Percentiles rank a stretch among this genome's conserved stretches.
Conservation (phyloP, 2,797 vertebrate genomes). For the Meriones psammophilus region DNA sequence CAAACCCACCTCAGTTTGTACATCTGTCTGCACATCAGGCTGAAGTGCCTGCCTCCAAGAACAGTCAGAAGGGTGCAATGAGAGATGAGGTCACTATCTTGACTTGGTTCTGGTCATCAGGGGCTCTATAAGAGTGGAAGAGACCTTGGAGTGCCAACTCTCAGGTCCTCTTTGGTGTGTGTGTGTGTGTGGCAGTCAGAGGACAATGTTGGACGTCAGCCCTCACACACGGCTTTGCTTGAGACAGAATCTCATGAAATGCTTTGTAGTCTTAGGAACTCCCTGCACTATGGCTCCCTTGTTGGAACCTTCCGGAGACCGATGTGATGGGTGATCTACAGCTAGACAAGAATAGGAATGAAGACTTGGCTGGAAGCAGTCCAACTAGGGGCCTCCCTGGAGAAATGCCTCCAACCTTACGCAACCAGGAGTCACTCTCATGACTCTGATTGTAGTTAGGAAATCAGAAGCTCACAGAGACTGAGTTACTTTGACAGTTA, state of each 20-base stretch:
- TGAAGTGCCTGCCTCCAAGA: accelerated
- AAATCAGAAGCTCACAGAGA: not conserved
- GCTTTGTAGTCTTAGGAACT: not conserved
- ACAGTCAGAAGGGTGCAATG: too few species aligned
- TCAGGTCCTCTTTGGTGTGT: not conserved
- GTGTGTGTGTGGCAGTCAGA: not conserved
- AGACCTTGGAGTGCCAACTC: too few species aligned
- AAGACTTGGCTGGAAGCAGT: too few species aligned
- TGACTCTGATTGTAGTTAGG: too few species aligned
- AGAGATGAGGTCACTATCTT: accelerated
- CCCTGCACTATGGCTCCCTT: not conserved
- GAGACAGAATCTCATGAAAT: not conserved
- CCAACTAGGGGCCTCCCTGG: accelerated
- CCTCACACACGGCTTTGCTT: not conserved
- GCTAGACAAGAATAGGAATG: not conserved
- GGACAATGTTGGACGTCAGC: not conserved
- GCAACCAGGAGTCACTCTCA: accelerated
- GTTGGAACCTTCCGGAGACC: not conserved
- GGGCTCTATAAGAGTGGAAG: not conserved
- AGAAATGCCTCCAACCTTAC: not conserved
- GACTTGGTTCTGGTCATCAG: accelerated
- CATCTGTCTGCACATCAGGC: not conserved
- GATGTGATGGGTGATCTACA: too few species aligned
- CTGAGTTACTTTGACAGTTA: accelerated
- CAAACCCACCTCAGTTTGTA: not conserved